Evolutionary conservation across 2,888 invertebrate species (phyloP).

Genomic region (Hydriomena furcata): DNA sequence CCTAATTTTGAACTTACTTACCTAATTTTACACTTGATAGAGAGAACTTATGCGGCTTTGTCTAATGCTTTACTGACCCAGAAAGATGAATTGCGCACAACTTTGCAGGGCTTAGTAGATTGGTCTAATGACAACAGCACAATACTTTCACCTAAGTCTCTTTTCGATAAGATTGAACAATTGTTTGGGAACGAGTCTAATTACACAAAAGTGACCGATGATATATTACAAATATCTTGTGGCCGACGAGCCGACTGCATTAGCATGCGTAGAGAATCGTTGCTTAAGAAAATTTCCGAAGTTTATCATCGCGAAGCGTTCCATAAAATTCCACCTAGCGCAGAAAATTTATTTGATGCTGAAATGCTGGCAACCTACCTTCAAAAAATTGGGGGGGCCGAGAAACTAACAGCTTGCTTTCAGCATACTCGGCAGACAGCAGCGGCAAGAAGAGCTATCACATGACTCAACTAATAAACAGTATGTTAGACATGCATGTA

Average conservation of each 20-base stretch:
- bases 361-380: neutral
- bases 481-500: no score
- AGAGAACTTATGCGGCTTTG: neutral
- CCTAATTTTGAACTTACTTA: neutral
- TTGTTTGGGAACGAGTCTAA: neutral
- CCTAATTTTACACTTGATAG: neutral
- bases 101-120: constrained; percentile 4
- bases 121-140: neutral
- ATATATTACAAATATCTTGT: neutral
- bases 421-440: no score
- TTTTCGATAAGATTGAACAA: neutral
- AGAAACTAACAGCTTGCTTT: neutral
- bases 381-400: neutral
- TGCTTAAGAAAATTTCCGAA: no score
- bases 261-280: neutral
- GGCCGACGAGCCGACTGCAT: neutral
- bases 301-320: no score
- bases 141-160: neutral
- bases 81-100: neutral
- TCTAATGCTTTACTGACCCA: neutral
- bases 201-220: neutral
- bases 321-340: no score
- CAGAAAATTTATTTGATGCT: no score
- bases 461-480: no score
- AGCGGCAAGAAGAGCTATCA: no score